Evolutionary conservation across 2,888 invertebrate species (phyloP).

Genomic region (Perithous albicinctus): DNA sequence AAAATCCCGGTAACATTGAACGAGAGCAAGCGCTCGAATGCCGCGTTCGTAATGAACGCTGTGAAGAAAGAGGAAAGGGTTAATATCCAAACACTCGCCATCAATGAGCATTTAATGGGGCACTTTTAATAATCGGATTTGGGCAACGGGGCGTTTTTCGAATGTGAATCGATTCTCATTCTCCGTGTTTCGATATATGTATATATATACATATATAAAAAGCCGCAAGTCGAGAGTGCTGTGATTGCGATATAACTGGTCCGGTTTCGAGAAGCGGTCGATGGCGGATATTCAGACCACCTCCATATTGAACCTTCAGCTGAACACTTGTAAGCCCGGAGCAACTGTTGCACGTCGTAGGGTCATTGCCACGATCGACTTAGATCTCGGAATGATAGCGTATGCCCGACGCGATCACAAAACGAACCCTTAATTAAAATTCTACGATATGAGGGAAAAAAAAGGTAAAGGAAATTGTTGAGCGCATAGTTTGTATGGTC

Average conservation of each 20-base stretch:
- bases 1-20: conserved; percentile 15
- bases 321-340: conserved; percentile 21
- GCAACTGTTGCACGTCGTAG: conserved; percentile 73
- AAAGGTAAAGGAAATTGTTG: conserved; percentile 53
- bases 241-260: conserved; percentile 47
- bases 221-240: conserved; percentile 33
- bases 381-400: conserved; percentile 78
- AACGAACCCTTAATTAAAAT: conserved; percentile 76
- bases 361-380: conserved; percentile 82
- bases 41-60: conserved; percentile 29
- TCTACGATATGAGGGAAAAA: conserved; percentile 44
- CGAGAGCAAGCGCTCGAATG: conserved; percentile 20
- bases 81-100: conserved; percentile 3
- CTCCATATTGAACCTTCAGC: conserved; percentile 11
- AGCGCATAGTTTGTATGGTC: conserved; percentile 28
- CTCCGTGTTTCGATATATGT: conserved; percentile 47
- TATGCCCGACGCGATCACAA: conserved; percentile 67
- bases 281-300: conserved; percentile 62
- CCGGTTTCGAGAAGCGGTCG: conserved; percentile 78
- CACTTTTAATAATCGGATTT: conserved; percentile 51
- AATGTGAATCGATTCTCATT: conserved; percentile 48
- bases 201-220: too few species aligned
- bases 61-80: background rate
- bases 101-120: conserved; percentile 54
- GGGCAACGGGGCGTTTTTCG: conserved; percentile 45